Conservation (phyloP, 2,797 vertebrate genomes). For the Sylvia borin region DNA sequence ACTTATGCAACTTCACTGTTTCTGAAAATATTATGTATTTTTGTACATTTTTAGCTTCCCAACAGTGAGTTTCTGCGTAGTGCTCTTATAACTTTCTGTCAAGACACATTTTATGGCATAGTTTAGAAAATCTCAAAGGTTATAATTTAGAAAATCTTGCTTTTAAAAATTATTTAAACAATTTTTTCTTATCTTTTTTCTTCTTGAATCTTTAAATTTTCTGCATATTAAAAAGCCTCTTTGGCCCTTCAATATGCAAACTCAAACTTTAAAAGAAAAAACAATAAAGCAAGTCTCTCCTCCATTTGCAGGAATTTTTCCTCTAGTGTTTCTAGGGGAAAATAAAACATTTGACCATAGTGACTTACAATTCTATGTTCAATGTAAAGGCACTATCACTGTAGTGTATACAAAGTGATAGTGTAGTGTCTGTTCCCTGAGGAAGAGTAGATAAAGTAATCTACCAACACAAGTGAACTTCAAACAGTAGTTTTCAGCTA, state of each 20-base stretch:
- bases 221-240: background rate
- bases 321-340: background rate
- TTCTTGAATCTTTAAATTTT: background rate
- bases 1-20: background rate
- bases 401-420: slow-evolving; percentile 63
- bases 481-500: slow-evolving; percentile 2
- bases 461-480: slow-evolving; percentile 28
- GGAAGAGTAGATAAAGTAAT: slow-evolving; percentile 49
- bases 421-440: slow-evolving; percentile 52
- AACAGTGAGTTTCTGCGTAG: background rate
- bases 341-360: slow-evolving; percentile 11
- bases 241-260: background rate
- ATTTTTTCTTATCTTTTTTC: background rate
- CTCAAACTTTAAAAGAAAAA: background rate
- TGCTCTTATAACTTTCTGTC: background rate
- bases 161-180: background rate
- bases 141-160: background rate
- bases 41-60: background rate
- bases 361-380: background rate
- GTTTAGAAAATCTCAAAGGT: background rate
- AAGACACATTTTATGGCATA: background rate
- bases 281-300: background rate
- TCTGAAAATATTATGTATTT: background rate
- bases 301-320: background rate
- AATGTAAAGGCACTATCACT: slow-evolving; percentile 34